Percentiles rank a stretch among this genome's conserved stretches.
Conservation (phyloP, 2,888 invertebrate species). For the Chesias legatella region DNA sequence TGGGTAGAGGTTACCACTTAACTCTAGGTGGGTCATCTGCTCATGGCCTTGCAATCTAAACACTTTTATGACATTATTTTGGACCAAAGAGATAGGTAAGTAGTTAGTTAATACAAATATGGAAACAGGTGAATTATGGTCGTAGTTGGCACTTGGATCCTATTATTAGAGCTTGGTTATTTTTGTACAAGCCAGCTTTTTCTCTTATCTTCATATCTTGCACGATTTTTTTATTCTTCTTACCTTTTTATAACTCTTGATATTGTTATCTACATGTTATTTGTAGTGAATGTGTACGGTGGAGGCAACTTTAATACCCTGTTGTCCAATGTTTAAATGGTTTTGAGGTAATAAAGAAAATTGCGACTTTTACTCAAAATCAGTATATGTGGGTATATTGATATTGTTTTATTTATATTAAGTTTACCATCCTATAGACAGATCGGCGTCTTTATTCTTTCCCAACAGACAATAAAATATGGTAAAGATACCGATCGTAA, state of each 20-base stretch:
- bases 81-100: not conserved
- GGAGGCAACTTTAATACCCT: conserved; percentile 30
- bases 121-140: conserved; percentile 1
- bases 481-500: conserved; percentile 9
- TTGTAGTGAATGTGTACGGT: conserved; percentile 29
- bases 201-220: conserved; percentile 11
- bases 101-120: not conserved
- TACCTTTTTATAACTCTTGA: conserved; percentile 7
- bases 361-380: not conserved
- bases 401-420: conserved; percentile 1
- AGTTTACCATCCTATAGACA: conserved; percentile 3
- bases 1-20: too few species aligned
- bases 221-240: conserved; percentile 17
- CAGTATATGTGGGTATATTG: not conserved
- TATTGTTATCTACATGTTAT: conserved; percentile 23
- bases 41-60: too few species aligned
- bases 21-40: too few species aligned
- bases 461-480: not conserved
- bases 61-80: too few species aligned
- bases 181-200: conserved; percentile 13
- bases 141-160: conserved; percentile 7
- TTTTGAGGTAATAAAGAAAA: not conserved
- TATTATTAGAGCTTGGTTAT: not conserved
- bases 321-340: conserved; percentile 18
- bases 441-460: conserved; percentile 7